Evolutionary conservation across 2,888 invertebrate genomes (phyloP).

Genomic region (Spilarctia lutea): DNA sequence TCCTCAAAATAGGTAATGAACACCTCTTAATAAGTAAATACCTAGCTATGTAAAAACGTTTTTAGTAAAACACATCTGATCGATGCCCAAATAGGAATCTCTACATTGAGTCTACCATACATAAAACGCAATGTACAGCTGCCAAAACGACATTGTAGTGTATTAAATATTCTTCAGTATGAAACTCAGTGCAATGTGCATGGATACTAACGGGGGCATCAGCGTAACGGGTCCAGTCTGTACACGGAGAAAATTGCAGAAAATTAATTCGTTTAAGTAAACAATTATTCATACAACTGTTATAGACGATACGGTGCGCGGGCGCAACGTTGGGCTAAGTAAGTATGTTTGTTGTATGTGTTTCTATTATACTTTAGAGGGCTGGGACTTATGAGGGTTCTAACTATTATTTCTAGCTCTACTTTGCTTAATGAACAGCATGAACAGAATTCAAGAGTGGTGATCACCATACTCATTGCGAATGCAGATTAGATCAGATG

Average conservation of each 20-base stretch:
- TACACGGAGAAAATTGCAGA: slow-evolving; percentile 78
- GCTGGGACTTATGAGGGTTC: too few relatives aligned
- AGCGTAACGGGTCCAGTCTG: slow-evolving; percentile 60
- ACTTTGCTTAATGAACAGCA: too few relatives aligned
- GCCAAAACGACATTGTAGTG: not conserved
- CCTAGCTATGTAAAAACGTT: not conserved
- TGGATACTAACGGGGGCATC: slow-evolving; percentile 33
- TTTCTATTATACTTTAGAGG: not conserved
- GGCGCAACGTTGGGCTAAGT: slow-evolving; percentile 11
- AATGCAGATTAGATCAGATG: too few relatives aligned
- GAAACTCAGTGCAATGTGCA: slow-evolving; percentile 19
- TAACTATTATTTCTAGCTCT: too few relatives aligned
- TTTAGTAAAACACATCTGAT: not conserved
- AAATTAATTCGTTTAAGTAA: slow-evolving; percentile 76
- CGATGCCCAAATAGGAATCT: not conserved
- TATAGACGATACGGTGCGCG: slow-evolving; percentile 48
- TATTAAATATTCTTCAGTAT: not conserved
- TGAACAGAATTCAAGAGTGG: too few relatives aligned
- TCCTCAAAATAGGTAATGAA: not conserved
- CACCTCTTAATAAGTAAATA: not conserved
- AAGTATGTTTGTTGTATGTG: not conserved
- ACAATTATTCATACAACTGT: slow-evolving; percentile 53
- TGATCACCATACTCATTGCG: too few relatives aligned
- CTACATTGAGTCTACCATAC: not conserved
- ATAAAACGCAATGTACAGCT: not conserved